phyloP scores from a whole-genome alignment of 2,888 invertebrate genomes.

The Callyntrura sp. region DNA sequence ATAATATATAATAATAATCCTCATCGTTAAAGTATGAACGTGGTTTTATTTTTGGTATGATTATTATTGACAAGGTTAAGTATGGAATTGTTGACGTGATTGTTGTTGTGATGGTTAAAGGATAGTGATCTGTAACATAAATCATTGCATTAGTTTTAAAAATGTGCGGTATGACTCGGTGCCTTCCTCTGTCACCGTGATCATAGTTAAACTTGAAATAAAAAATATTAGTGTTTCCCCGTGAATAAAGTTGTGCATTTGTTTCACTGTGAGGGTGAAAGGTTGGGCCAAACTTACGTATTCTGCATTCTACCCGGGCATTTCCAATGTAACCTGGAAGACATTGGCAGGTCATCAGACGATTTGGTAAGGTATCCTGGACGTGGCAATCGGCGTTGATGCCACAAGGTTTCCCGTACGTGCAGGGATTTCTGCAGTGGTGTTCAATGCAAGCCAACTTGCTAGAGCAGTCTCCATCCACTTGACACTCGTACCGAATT shows the following conservation, averaged over 20 bases:
- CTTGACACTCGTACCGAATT: slow-evolving; percentile 80
- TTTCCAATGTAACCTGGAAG: slow-evolving; percentile 93
- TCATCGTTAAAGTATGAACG: too few species aligned
- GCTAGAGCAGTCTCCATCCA: slow-evolving; percentile 89
- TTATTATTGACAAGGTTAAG: slow-evolving; percentile 54
- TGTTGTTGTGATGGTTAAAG: not conserved
- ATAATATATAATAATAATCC: not conserved
- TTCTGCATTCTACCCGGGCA: slow-evolving; percentile 93
- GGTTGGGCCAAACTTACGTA: slow-evolving; percentile 88
- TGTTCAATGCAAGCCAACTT: slow-evolving; percentile 92
- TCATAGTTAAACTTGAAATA: not conserved
- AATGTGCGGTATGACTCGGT: not conserved
- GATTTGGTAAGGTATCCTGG: slow-evolving; percentile 93
- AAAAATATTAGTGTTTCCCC: not conserved
- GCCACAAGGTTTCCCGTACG: slow-evolving; percentile 84
- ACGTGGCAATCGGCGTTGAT: slow-evolving; percentile 93
- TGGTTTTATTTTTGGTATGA: not conserved
- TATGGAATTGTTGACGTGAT: slow-evolving; percentile 39
- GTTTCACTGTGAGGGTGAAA: not conserved
- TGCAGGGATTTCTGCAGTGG: slow-evolving; percentile 92
- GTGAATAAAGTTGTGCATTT: too few species aligned
- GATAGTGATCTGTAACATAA: slow-evolving; percentile 35
- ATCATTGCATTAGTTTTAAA: slow-evolving; percentile 8
- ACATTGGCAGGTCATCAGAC: slow-evolving; percentile 95
- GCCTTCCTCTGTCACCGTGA: too few species aligned